Evolutionary conservation across 1,140 invertebrate genomes (phyloP).

Genomic region (Periplaneta americana): DNA sequence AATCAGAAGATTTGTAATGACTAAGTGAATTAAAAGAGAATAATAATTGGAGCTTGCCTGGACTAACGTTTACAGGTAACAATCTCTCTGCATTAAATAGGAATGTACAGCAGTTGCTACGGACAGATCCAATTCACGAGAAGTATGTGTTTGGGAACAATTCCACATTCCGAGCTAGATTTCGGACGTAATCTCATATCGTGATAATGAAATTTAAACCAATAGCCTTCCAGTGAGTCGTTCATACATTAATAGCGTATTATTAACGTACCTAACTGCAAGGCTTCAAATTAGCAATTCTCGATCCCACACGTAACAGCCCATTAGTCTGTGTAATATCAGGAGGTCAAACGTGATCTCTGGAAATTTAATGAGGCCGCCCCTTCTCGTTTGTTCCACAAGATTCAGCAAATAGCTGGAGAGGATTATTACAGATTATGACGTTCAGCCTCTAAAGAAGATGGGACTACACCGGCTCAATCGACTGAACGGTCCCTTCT

Average conservation of each 20-base stretch:
- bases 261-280: neutral
- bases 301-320: neutral
- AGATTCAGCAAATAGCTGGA: neutral
- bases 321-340: neutral
- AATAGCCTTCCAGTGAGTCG: neutral
- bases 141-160: neutral
- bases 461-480: neutral
- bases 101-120: no score
- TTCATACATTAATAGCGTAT: neutral
- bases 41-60: no score
- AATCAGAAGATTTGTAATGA: no score
- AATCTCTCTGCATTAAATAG: no score
- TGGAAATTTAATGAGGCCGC: neutral
- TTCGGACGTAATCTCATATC: neutral
- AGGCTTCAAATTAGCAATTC: neutral
- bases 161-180: neutral
- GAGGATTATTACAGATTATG: neutral
- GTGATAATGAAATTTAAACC: neutral
- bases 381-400: neutral
- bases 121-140: neutral
- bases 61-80: no score
- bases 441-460: neutral
- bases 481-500: no score
- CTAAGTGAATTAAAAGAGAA: no score
- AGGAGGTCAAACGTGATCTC: neutral